Conservation (phyloP, 2,888 invertebrate genomes). For the Augiades crinisus region DNA sequence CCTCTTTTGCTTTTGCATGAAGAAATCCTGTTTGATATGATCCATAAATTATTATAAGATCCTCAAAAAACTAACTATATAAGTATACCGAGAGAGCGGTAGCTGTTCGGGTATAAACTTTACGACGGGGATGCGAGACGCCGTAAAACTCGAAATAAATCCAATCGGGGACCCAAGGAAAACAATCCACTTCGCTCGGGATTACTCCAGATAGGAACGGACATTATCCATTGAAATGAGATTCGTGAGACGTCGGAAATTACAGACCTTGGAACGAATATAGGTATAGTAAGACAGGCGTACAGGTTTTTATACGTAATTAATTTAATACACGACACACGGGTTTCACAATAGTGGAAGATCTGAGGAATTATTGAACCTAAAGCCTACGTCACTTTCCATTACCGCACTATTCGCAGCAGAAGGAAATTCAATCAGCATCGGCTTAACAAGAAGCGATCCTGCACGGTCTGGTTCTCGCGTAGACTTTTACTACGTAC, state of each 20-base stretch:
- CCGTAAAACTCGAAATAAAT: conserved; percentile 76
- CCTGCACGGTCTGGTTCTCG: too few relatives aligned
- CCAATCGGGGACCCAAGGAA: conserved; percentile 72
- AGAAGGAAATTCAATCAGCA: too few relatives aligned
- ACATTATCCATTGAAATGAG: conserved; percentile 25
- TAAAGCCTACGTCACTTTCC: too few relatives aligned
- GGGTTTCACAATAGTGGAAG: too few relatives aligned
- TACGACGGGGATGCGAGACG: conserved; percentile 76
- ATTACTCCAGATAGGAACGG: conserved; percentile 45
- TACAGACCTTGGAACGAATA: conserved; percentile 6
- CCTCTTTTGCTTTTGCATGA: too few relatives aligned
- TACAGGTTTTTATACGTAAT: too few relatives aligned
- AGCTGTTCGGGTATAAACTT: conserved; percentile 69
- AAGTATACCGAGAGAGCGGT: conserved; percentile 44
- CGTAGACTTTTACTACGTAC: too few relatives aligned
- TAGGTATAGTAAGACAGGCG: background rate
- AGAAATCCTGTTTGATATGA: too few relatives aligned
- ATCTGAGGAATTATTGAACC: too few relatives aligned
- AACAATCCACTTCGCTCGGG: conserved; percentile 71
- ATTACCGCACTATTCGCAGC: too few relatives aligned
- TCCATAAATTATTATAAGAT: conserved; percentile 5
- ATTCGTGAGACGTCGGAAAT: conserved; percentile 10
- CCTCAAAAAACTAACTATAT: conserved; percentile 17
- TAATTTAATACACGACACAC: too few relatives aligned
- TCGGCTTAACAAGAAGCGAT: too few relatives aligned